Conservation (phyloP, 2,888 invertebrate species). For the Platycheirus rosarum region DNA sequence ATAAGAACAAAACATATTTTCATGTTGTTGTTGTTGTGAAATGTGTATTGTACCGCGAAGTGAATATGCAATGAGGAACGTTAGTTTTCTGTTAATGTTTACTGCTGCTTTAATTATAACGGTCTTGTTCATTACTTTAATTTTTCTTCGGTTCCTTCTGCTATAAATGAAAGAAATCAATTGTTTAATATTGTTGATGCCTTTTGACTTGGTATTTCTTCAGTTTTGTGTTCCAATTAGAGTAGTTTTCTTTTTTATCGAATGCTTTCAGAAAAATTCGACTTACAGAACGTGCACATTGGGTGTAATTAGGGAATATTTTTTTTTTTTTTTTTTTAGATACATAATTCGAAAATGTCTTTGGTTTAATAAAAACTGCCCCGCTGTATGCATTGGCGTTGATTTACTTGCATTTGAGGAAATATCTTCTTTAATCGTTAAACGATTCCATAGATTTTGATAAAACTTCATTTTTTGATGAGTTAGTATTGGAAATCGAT, state of each 20-base stretch:
- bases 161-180: constrained; percentile 4
- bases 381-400: too few relatives aligned
- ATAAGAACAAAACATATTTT: neutral
- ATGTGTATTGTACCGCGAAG: constrained; percentile 33
- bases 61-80: constrained; percentile 34
- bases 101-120: constrained; percentile 65
- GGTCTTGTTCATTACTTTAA: constrained; percentile 42
- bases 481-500: too few relatives aligned
- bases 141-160: constrained; percentile 6
- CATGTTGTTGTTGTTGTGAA: neutral
- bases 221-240: constrained; percentile 21
- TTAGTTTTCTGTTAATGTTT: constrained; percentile 53
- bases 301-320: too few relatives aligned
- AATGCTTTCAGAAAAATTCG: too few relatives aligned
- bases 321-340: too few relatives aligned
- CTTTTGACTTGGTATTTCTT: constrained; percentile 7
- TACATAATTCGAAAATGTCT: too few relatives aligned
- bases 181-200: constrained; percentile 18
- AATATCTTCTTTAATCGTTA: too few relatives aligned
- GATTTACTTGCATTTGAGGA: too few relatives aligned
- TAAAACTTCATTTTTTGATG: too few relatives aligned
- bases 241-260: neutral
- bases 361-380: too few relatives aligned
- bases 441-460: too few relatives aligned
- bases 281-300: neutral